Conservation (phyloP, 1,140 invertebrate species). For the Drosophila saltans region DNA sequence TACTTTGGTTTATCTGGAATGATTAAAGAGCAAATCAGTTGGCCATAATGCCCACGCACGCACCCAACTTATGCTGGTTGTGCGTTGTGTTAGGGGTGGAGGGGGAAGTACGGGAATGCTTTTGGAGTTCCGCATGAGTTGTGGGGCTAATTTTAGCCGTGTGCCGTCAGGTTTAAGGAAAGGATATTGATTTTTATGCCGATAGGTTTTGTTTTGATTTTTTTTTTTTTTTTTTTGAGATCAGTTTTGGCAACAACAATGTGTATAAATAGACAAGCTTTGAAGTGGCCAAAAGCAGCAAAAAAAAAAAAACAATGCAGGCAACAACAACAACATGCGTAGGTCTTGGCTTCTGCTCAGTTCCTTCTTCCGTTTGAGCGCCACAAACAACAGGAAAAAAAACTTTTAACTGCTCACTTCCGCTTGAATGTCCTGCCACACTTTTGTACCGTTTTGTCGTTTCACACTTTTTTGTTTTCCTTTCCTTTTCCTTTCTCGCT, state of each 20-base stretch:
- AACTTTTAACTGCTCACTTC: slow-evolving; percentile 49
- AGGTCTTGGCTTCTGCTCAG: slow-evolving; percentile 6
- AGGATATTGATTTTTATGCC: slow-evolving; percentile 66
- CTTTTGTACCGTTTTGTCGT: slow-evolving; percentile 35
- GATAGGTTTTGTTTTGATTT: slow-evolving; percentile 5
- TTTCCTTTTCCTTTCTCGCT: slow-evolving; percentile 23
- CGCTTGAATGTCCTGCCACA: slow-evolving; percentile 55
- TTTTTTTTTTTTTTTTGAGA: slow-evolving; percentile 20
- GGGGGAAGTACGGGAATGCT: neutral
- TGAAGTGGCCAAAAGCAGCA: slow-evolving; percentile 25
- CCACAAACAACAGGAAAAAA: slow-evolving; percentile 7
- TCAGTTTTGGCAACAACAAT: slow-evolving; percentile 23
- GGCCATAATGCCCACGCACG: slow-evolving; percentile 60
- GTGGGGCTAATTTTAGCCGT: slow-evolving; percentile 62
- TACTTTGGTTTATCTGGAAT: slow-evolving; percentile 75
- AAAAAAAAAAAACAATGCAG: neutral
- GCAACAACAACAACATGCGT: slow-evolving; percentile 11
- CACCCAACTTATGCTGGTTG: slow-evolving; percentile 24
- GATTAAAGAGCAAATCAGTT: slow-evolving; percentile 69
- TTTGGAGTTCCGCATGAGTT: slow-evolving; percentile 21
- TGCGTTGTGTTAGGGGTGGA: too few relatives aligned
- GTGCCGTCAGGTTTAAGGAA: slow-evolving; percentile 51
- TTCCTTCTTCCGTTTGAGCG: slow-evolving; percentile 7
- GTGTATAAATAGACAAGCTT: slow-evolving; percentile 49
- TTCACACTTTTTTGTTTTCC: slow-evolving; percentile 51